Evolutionary conservation across 2,113 vertebrate genomes (phyloP).

Genomic region (Sialia sialis): DNA sequence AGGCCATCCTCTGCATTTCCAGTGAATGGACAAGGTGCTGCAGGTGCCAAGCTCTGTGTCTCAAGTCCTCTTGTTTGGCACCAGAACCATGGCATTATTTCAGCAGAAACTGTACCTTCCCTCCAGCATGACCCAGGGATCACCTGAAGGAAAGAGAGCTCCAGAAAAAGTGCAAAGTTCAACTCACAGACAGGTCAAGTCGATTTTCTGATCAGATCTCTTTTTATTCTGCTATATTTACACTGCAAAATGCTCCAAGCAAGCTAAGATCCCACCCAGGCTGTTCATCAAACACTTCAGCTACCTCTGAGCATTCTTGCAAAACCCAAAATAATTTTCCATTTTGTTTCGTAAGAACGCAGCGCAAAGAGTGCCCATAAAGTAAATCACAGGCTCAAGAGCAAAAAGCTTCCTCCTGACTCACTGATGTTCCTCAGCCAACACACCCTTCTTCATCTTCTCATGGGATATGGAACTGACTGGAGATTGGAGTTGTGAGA

Average conservation of each 20-base stretch:
- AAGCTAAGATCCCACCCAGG: background rate
- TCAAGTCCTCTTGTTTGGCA: background rate
- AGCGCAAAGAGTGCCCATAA: background rate
- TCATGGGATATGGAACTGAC: background rate
- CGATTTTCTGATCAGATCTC: background rate
- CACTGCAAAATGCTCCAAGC: background rate
- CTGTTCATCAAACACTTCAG: background rate
- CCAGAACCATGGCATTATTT: background rate
- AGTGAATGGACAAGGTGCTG: background rate
- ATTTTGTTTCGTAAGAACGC: accelerated
- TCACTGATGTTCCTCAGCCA: background rate
- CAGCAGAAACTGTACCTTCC: background rate
- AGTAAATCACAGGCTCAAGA: background rate
- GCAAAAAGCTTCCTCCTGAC: background rate
- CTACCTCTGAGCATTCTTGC: background rate
- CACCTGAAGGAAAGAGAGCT: background rate
- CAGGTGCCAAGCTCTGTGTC: background rate
- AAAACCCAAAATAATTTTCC: background rate
- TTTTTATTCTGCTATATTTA: background rate
- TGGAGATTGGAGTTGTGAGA: background rate
- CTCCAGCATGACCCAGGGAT: background rate
- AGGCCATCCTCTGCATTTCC: background rate
- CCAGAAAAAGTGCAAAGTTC: background rate
- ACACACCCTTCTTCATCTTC: background rate
- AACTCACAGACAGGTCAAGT: background rate